phyloP scores from a whole-genome alignment of 2,888 invertebrate genomes.

The Diachrysia chrysitis region DNA sequence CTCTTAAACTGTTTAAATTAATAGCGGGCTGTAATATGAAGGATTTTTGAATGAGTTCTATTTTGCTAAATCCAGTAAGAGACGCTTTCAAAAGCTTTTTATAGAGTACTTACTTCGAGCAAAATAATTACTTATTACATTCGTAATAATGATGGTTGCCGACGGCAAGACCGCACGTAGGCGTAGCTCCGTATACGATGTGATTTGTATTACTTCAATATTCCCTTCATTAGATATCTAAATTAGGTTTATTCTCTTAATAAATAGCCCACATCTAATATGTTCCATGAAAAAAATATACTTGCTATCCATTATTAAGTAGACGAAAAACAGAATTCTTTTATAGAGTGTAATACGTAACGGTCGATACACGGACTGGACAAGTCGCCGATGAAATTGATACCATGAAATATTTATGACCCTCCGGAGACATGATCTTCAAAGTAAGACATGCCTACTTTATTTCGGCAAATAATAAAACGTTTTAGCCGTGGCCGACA shows the following conservation, averaged over 20 bases:
- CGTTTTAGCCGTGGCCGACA: background rate
- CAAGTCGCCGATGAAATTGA: slow-evolving; percentile 17
- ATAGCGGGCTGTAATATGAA: no score
- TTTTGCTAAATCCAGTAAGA: background rate
- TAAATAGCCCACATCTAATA: background rate
- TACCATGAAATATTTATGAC: slow-evolving; percentile 34
- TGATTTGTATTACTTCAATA: background rate
- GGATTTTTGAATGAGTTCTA: no score
- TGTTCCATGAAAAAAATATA: background rate
- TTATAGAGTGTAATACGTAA: slow-evolving; percentile 7
- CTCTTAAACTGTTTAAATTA: no score
- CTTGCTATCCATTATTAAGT: background rate
- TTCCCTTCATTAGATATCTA: background rate
- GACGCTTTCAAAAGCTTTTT: background rate
- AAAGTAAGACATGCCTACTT: slow-evolving; percentile 2
- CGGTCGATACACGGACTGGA: slow-evolving; percentile 18
- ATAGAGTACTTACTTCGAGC: background rate
- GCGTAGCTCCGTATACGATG: background rate
- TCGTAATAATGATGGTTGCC: background rate
- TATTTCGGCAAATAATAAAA: background rate
- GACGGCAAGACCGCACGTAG: background rate
- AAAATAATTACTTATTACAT: background rate
- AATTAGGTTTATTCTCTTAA: background rate
- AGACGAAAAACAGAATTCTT: background rate
- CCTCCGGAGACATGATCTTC: background rate